phyloP scores from a whole-genome alignment of 2,888 invertebrate genomes.

The Eilema caniola region DNA sequence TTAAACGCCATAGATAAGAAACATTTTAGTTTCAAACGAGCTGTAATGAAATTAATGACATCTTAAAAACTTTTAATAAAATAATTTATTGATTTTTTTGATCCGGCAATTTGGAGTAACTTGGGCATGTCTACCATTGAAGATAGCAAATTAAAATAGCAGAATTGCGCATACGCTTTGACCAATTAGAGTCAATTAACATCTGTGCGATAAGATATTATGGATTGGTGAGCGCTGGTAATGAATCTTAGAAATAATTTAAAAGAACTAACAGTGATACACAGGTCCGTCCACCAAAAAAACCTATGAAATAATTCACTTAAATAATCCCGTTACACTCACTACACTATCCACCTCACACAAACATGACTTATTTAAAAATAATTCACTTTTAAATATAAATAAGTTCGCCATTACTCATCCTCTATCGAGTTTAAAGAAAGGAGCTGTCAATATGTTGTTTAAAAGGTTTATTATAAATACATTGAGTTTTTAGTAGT shows the following conservation, averaged over 20 bases:
- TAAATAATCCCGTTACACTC: background rate
- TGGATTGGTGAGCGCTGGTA: background rate
- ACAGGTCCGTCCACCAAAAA: no score
- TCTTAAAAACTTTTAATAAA: constrained; percentile 16
- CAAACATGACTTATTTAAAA: background rate
- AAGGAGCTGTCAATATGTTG: constrained; percentile 47
- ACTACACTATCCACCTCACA: background rate
- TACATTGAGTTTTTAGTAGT: constrained; percentile 36
- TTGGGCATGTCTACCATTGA: constrained; percentile 9
- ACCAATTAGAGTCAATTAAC: constrained; percentile 11
- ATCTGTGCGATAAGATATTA: background rate
- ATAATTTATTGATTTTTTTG: constrained; percentile 14
- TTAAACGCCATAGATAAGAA: constrained; percentile 1
- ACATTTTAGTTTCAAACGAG: constrained; percentile 7
- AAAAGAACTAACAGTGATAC: background rate
- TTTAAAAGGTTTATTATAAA: constrained; percentile 52
- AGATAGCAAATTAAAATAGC: constrained; percentile 5
- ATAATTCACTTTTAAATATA: background rate
- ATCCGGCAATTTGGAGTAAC: constrained; percentile 9
- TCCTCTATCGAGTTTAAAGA: constrained; percentile 25
- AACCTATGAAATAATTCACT: background rate
- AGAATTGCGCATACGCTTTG: background rate
- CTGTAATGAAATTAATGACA: background rate
- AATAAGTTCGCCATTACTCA: constrained; percentile 15
- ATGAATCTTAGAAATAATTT: background rate